Percentiles rank a stretch among this genome's conserved stretches.
phyloP scores from a whole-genome alignment of 2,113 vertebrate species.

The Scytalopus superciliaris region DNA sequence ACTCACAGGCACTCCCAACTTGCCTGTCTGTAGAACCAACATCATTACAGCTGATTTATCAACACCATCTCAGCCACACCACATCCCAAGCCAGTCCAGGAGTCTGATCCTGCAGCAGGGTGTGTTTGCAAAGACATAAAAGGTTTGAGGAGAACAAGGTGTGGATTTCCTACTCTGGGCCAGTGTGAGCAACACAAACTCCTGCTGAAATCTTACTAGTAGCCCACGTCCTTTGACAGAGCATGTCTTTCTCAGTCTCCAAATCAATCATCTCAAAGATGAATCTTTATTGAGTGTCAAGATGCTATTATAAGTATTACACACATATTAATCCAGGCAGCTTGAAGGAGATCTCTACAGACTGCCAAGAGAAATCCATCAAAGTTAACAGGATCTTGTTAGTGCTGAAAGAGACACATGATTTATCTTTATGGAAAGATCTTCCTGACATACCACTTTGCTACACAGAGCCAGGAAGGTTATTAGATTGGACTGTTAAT shows the following conservation, averaged over 20 bases:
- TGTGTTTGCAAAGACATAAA: not conserved
- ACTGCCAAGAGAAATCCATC: slow-evolving; percentile 34
- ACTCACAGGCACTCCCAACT: not conserved
- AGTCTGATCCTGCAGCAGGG: not conserved
- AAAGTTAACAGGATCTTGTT: not conserved
- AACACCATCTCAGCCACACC: not conserved
- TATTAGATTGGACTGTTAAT: not conserved
- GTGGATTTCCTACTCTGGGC: not conserved
- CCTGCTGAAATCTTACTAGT: not conserved
- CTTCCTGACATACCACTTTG: not conserved
- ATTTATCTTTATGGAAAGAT: slow-evolving; percentile 20
- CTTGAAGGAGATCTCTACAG: not conserved
- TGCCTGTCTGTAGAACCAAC: not conserved
- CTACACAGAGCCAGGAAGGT: not conserved
- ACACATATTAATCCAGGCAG: not conserved
- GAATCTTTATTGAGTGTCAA: not conserved
- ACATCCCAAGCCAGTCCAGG: not conserved
- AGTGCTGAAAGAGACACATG: not conserved
- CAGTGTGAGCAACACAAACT: fast-evolving
- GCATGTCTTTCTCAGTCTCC: not conserved
- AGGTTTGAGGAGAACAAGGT: not conserved
- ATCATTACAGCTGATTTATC: not conserved
- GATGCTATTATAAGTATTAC: not conserved
- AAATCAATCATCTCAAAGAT: not conserved
- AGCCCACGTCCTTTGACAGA: not conserved